Base-by-base conservation (phyloP, 2,888 invertebrate species). In the Cantharis flavilabris region DNA sequence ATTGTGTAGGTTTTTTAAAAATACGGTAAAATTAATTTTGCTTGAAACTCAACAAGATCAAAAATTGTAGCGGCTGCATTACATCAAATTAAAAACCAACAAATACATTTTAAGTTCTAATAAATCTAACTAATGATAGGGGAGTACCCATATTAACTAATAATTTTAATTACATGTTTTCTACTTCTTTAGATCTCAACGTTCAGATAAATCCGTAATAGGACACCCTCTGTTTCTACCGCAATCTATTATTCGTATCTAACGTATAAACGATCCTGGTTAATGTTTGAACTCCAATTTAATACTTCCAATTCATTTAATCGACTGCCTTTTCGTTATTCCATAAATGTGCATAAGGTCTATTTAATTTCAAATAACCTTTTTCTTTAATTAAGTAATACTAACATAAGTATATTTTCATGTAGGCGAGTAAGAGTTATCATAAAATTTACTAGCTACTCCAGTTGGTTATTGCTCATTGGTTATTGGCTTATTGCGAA, bases 1-100 rank as follows among this genome's bases (percentile, higher is more conserved):
- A 76, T 76, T 73, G 76, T 71, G 76, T 76, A 76, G 76, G 76
- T 65, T 73, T 71, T 23, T 23, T 49, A 64, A 64, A 73, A 76
- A 76, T 69, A 49, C 7, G 49, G 7, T 2, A 49, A 49, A 49
- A 4, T 7, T n/a, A n/a, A 49, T 49, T 49, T 49, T n/a, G n/a
- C n/a, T 7, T 9, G n/a, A 49, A 49, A 49, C n/a, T n/a, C 49
- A n/a, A n/a, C n/a, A 49, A 49, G n/a, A 2, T 49, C 49, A n/a
- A 49, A 49, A n/a, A n/a, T 5, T 49, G 33, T n/a, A 49, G 33
- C n/a, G 33, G 4, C 33, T 49, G 5, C 2, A 49, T 49, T n/a
- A 3, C 5, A 1, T 49, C 13, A 13, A 5, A n/a, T 49, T 49
- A 9, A 13, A n/a, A n/a, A 49, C 49, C 49, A 49, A 49, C n/a